Evolutionary conservation across 1,140 invertebrate species (phyloP).

Genomic region (Parapsyche elsis): DNA sequence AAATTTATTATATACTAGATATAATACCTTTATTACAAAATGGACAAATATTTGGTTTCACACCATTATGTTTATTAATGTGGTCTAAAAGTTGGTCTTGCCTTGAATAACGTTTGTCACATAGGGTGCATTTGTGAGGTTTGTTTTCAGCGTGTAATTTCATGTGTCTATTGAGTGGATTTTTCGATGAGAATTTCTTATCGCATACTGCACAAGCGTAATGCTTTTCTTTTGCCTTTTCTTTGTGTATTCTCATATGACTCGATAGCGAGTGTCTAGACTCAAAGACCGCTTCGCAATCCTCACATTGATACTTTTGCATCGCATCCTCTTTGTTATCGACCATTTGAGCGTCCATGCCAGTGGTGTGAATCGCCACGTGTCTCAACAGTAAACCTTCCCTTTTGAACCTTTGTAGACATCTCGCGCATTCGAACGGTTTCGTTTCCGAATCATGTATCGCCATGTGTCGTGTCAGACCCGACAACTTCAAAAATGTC

Average conservation of each 20-base stretch:
- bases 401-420: constrained; percentile 54
- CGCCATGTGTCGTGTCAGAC: constrained; percentile 58
- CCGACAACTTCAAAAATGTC: constrained; percentile 58
- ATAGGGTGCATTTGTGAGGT: constrained; percentile 62
- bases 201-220: constrained; percentile 60
- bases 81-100: constrained; percentile 70
- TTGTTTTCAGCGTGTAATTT: constrained; percentile 60
- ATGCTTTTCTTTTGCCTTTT: constrained; percentile 55
- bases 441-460: constrained; percentile 57
- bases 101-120: constrained; percentile 68
- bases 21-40: constrained; percentile 69
- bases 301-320: constrained; percentile 58
- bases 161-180: constrained; percentile 61
- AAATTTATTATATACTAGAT: background rate
- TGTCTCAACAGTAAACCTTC: constrained; percentile 57
- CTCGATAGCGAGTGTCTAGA: constrained; percentile 58
- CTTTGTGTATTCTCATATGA: constrained; percentile 59
- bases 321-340: constrained; percentile 41
- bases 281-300: constrained; percentile 59
- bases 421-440: constrained; percentile 54
- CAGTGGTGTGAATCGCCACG: constrained; percentile 53
- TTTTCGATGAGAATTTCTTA: constrained; percentile 61
- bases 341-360: constrained; percentile 47
- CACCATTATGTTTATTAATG: constrained; percentile 68
- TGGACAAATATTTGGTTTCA: constrained; percentile 70